These are phyloP conservation scores for Macrophya annulata DNA, from an alignment of 2,888 invertebrate genomes.

Conservation along the genomic window DNA sequence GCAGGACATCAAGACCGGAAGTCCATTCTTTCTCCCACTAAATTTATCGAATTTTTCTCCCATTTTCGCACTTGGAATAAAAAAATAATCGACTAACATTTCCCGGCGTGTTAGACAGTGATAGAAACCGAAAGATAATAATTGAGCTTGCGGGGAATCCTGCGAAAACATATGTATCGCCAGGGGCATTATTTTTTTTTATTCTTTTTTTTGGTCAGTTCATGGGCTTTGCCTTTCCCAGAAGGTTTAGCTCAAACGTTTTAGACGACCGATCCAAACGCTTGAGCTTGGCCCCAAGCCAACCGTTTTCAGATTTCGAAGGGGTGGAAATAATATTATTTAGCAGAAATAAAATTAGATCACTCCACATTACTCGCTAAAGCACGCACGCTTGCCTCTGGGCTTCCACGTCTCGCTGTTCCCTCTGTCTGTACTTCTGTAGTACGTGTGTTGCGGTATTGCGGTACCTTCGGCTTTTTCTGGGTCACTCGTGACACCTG, in stretches of 20 bases:
- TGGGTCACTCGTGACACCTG: constrained; percentile 51
- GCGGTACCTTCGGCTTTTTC: constrained; percentile 18
- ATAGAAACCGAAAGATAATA: neutral
- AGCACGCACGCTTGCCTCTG: constrained; percentile 34
- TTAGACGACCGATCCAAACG: constrained; percentile 34
- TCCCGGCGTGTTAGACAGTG: neutral
- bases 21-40: neutral
- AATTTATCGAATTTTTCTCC: neutral
- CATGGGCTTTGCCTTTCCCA: constrained; percentile 14
- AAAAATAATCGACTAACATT: neutral
- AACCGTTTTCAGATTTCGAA: constrained; percentile 41
- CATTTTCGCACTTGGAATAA: neutral
- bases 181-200: no score
- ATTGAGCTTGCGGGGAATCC: constrained; percentile 41
- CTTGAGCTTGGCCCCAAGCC: constrained; percentile 46
- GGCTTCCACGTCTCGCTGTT: neutral
- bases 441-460: constrained; percentile 4
- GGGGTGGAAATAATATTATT: constrained; percentile 39
- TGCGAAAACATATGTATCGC: constrained; percentile 31
- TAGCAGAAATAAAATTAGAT: constrained; percentile 44
- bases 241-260: constrained; percentile 39
- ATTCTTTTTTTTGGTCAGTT: constrained; percentile 38
- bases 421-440: neutral
- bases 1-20: constrained; percentile 8
- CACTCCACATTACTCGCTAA: constrained; percentile 17